A percentile compares a stretch with the other conserved stretches of the same genome.
Conservation (phyloP, 2,797 vertebrate genomes). For the Pseudocheirus occidentalis region DNA sequence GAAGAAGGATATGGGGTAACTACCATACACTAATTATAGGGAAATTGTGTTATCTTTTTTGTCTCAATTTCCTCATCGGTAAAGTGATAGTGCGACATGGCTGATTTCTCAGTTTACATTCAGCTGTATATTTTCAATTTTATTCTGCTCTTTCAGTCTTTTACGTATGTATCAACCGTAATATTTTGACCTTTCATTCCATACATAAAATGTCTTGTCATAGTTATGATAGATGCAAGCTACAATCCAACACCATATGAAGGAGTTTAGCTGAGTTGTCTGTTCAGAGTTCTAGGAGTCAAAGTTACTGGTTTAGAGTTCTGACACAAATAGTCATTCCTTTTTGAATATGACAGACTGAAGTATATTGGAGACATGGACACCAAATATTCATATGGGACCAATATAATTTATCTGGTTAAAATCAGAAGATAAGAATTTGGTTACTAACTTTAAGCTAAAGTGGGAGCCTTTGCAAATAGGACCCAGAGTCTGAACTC, state of each 20-base stretch:
- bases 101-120: not conserved
- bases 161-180: not conserved
- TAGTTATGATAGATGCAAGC: not conserved
- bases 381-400: not conserved
- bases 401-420: not conserved
- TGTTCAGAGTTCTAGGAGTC: not conserved
- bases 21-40: not conserved
- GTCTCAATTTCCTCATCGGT: not conserved
- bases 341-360: not conserved
- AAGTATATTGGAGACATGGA: not conserved
- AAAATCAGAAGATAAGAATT: not conserved
- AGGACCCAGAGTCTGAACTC: slow-evolving; percentile 23
- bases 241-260: not conserved
- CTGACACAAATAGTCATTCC: not conserved
- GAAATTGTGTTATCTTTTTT: not conserved
- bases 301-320: not conserved
- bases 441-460: not conserved
- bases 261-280: not conserved
- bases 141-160: not conserved
- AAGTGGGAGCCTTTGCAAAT: not conserved
- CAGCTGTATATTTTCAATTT: not conserved
- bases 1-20: slow-evolving; percentile 32
- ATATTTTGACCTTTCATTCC: not conserved
- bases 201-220: not conserved
- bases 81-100: not conserved